These are phyloP conservation scores for Rissa tridactyla DNA, from an alignment of 2,113 vertebrate species.

Conservation along the genomic window DNA sequence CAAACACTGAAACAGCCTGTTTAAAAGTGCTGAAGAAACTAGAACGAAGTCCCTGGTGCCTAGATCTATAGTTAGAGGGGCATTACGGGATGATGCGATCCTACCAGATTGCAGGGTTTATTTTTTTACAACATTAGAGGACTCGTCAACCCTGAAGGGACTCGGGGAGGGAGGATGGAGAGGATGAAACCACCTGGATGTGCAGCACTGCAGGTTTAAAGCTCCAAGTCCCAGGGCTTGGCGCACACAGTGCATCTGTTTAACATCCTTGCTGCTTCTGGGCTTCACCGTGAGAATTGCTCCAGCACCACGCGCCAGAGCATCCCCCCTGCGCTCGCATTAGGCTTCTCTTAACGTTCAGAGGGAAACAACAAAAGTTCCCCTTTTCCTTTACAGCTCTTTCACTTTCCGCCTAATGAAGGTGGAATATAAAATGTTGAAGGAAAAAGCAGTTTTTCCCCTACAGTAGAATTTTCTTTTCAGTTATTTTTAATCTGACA, in stretches of 20 bases:
- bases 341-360: not conserved
- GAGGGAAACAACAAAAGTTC: constrained; percentile 33
- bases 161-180: not conserved
- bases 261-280: not conserved
- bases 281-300: not conserved
- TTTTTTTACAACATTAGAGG: not conserved
- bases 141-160: not conserved
- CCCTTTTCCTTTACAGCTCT: constrained; percentile 5
- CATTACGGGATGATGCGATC: not conserved
- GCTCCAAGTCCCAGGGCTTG: not conserved
- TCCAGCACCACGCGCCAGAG: not conserved
- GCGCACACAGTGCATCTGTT: not conserved
- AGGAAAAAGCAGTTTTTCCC: constrained; percentile 20
- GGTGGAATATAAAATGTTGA: constrained; percentile 43
- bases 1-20: not conserved
- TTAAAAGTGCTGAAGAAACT: not conserved
- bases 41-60: not conserved
- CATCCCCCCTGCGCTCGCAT: not conserved
- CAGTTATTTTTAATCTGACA: constrained; percentile 67
- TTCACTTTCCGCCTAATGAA: constrained; percentile 11
- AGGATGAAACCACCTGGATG: constrained; percentile 14
- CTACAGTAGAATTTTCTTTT: constrained; percentile 46
- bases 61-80: not conserved
- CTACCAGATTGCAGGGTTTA: not conserved
- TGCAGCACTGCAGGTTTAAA: not conserved